Evolutionary conservation across 2,797 vertebrate species (phyloP).

Genomic region (Tachyglossus aculeatus): DNA sequence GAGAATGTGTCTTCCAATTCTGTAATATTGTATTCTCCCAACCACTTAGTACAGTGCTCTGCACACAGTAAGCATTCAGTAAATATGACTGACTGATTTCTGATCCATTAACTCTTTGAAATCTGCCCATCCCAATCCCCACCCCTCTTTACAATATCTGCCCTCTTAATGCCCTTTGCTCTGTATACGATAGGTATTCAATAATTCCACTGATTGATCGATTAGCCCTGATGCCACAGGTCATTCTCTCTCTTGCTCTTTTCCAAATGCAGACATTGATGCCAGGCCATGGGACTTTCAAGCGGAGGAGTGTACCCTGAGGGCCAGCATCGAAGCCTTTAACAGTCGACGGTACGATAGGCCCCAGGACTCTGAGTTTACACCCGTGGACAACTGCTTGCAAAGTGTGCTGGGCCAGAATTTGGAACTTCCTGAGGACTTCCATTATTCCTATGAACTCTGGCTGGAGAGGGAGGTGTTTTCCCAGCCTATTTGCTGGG

Average conservation of each 20-base stretch:
- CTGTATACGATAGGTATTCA: no score
- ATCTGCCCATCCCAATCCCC: no score
- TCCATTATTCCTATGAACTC: conserved; percentile 93
- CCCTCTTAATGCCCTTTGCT: no score
- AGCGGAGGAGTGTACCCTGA: conserved; percentile 93
- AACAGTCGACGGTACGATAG: conserved; percentile 91
- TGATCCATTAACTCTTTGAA: no score
- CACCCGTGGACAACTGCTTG: conserved; percentile 94
- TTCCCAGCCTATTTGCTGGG: conserved; percentile 95
- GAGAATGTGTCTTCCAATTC: no score
- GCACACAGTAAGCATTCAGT: no score
- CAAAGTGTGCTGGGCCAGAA: conserved; percentile 93
- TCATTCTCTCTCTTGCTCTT: background rate
- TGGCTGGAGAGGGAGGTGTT: conserved; percentile 98
- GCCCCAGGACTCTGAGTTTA: conserved; percentile 84
- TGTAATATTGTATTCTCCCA: no score
- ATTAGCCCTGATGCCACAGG: no score
- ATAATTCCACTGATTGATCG: no score
- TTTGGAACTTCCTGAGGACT: conserved; percentile 90
- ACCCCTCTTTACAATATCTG: no score
- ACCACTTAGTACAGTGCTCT: no score
- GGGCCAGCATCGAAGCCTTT: conserved; percentile 94
- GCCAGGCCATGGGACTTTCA: conserved; percentile 98
- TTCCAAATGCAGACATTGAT: conserved; percentile 83
- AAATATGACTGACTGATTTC: no score